phyloP scores from a whole-genome alignment of 2,888 invertebrate genomes.

The Scaptomyza parva region DNA sequence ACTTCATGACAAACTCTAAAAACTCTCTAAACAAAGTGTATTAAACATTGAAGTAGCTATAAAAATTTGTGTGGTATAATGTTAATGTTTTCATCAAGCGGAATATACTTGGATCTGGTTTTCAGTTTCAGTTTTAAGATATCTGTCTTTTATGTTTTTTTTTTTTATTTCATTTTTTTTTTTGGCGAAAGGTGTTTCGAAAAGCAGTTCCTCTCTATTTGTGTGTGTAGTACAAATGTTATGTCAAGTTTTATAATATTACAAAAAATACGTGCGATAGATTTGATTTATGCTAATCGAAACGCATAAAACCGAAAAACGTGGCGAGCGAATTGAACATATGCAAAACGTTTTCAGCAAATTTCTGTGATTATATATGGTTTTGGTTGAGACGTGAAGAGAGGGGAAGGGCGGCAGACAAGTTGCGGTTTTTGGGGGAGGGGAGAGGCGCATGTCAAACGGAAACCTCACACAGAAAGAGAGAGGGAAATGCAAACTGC shows the following conservation, averaged over 20 bases:
- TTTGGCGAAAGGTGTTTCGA: constrained; percentile 72
- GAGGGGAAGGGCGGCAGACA: not conserved
- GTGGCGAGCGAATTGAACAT: constrained; percentile 40
- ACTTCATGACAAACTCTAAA: no score
- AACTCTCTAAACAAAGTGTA: not conserved
- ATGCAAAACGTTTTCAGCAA: constrained; percentile 69
- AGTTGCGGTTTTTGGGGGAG: constrained; percentile 12
- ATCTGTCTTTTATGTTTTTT: constrained; percentile 20
- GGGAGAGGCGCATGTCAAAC: constrained; percentile 59
- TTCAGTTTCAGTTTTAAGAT: constrained; percentile 43
- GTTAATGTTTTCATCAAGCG: constrained; percentile 75
- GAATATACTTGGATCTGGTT: constrained; percentile 51
- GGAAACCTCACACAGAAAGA: constrained; percentile 65
- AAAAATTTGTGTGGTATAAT: constrained; percentile 68
- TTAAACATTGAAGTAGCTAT: constrained; percentile 67
- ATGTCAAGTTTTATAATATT: constrained; percentile 7
- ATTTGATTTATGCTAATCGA: constrained; percentile 76
- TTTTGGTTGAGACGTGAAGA: not conserved
- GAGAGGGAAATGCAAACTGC: constrained; percentile 62
- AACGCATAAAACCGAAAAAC: constrained; percentile 59
- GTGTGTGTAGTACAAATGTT: constrained; percentile 64
- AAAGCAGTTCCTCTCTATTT: constrained; percentile 62
- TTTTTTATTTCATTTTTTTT: constrained; percentile 16
- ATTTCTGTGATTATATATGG: constrained; percentile 15
- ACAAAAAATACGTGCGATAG: constrained; percentile 37